phyloP scores from a whole-genome alignment of 2,797 vertebrate species.

The Simalia tracyae region DNA sequence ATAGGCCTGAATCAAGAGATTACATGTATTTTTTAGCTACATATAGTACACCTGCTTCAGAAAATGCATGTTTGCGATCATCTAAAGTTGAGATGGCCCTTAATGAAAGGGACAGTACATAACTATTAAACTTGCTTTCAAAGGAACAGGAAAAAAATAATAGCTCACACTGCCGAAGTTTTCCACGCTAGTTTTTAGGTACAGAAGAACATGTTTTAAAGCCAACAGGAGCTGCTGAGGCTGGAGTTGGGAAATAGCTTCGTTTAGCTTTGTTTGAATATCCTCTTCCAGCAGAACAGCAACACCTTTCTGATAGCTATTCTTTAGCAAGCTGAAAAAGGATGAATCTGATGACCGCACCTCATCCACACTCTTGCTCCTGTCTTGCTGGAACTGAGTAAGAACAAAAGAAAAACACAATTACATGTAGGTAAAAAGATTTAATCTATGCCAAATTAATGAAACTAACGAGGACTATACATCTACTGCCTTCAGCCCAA shows the following conservation, averaged over 20 bases:
- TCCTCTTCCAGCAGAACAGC: conserved; percentile 63
- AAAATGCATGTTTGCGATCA: background rate
- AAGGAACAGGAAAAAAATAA: background rate
- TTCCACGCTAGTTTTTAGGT: conserved; percentile 83
- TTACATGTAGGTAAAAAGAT: background rate
- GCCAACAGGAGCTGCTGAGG: conserved; percentile 71
- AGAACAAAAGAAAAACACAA: conserved; percentile 1
- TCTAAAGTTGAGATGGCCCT: background rate
- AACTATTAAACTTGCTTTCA: background rate
- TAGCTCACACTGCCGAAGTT: conserved; percentile 79
- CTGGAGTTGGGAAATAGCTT: conserved; percentile 59
- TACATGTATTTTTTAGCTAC: background rate
- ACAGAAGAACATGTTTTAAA: conserved; percentile 85
- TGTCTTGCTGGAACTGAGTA: conserved; percentile 72
- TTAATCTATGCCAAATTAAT: background rate
- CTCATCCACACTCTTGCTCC: background rate
- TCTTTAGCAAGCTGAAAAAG: conserved; percentile 77
- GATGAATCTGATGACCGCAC: conserved; percentile 28
- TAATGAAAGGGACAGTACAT: background rate
- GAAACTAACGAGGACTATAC: background rate
- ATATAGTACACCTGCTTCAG: background rate
- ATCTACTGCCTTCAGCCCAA: background rate
- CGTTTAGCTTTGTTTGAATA: conserved; percentile 69
- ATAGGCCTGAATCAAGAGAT: background rate
- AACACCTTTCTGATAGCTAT: conserved; percentile 71